Evolutionary conservation across 2,113 vertebrate genomes (phyloP).

Genomic region (Lanius ludovicianus): DNA sequence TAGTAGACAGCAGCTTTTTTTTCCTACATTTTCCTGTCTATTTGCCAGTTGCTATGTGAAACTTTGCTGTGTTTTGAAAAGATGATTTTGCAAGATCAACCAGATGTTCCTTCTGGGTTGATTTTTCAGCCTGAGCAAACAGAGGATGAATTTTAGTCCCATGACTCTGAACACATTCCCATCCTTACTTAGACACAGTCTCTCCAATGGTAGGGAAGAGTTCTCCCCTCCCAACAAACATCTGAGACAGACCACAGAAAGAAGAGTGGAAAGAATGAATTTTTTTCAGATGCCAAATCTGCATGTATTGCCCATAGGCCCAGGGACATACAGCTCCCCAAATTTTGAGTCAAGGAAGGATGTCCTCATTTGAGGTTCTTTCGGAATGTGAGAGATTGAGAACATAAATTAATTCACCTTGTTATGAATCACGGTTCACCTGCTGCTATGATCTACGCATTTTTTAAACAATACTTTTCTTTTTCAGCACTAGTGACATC

Average conservation of each 20-base stretch:
- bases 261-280: rapidly evolving
- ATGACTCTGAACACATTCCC: background rate
- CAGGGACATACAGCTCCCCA: background rate
- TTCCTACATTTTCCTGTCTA: background rate
- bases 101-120: background rate
- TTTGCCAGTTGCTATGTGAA: background rate
- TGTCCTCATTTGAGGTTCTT: background rate
- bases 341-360: background rate
- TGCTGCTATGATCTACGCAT: background rate
- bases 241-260: background rate
- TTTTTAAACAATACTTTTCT: background rate
- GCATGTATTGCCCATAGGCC: background rate
- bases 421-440: background rate
- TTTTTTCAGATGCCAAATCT: rapidly evolving
- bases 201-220: background rate
- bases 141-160: background rate
- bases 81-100: background rate
- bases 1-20: background rate
- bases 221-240: background rate
- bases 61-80: background rate
- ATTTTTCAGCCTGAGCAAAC: background rate
- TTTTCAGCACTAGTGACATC: background rate
- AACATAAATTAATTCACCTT: background rate
- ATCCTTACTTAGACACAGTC: background rate
- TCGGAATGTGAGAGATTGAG: background rate